Base-by-base conservation (phyloP, 2,797 vertebrate species). In the Thaleichthys pacificus region DNA sequence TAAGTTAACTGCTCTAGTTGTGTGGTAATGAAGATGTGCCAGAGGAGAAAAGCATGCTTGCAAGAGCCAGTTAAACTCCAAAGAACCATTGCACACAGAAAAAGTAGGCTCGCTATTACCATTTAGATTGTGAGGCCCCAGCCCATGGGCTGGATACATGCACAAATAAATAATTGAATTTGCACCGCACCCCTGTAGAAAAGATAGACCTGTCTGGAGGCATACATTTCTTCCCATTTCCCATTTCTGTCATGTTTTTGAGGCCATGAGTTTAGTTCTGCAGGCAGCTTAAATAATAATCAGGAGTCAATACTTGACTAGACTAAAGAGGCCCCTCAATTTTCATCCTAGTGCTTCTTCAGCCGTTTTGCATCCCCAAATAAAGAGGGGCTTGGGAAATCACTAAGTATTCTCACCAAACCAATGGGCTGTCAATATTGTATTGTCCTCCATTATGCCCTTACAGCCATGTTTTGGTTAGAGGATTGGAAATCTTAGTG, bases 121-220 rank as follows among this genome's bases (percentile, higher is more conserved):
- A 89, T 92, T 91, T 92, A 90, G 87, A 92, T 88, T 90, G 83
- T 86, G 85, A 78, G 65, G 73, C 75, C 77, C 19, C 67, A 78
- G 81, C 86, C 80, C 81, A 77, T 75, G 77, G 84, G 78, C 73
- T 69, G 69, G 73, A 84, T 80, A 81, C 80, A 88, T 87, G 75
- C 82, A 88, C 82, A 90, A 88, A 86, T 86, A 88, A 89, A 85
- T 89, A 88, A 92, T 85, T 88, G 83, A 87, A 90, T 88, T 85
- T 87, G 75, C 82, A 80, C 84, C 83, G 80, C 80, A 78, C 62
- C 47, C 38, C 71, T 75, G 64, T 78, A 79, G 63, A 71, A 80
- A 82, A 73, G 54, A 70, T 54, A 75, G 80, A 79, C 72, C 75
- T 84, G 69, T 73, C 21, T 73, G 77, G 67, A 84, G 86, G 84